phyloP scores from a whole-genome alignment of 2,888 invertebrate species.

The Eledona agricola region DNA sequence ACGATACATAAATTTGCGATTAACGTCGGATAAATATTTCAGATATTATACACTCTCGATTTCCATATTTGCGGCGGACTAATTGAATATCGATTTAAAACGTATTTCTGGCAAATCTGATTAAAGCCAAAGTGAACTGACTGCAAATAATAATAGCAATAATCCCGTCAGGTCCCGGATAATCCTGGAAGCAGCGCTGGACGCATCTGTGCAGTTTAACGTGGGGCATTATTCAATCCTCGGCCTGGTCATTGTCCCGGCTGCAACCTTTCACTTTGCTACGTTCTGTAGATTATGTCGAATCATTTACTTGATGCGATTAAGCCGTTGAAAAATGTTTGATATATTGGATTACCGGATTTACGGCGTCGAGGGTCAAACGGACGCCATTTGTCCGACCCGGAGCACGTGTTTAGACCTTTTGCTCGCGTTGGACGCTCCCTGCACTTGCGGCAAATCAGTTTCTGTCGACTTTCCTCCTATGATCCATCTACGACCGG shows the following conservation, averaged over 20 bases:
- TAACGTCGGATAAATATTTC: slow-evolving; percentile 23
- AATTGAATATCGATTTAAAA: slow-evolving; percentile 20
- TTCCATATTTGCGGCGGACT: slow-evolving; percentile 20
- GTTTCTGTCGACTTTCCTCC: too few relatives aligned
- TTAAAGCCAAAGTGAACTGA: slow-evolving; percentile 2
- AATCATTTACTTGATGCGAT: slow-evolving; percentile 63
- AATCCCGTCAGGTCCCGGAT: slow-evolving; percentile 20
- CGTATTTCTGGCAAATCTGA: background rate
- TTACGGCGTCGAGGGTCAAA: slow-evolving; percentile 23
- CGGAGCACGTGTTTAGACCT: too few relatives aligned
- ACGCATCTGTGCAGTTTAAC: slow-evolving; percentile 31
- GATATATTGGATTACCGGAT: slow-evolving; percentile 42
- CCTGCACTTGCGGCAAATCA: too few relatives aligned
- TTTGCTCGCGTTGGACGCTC: too few relatives aligned
- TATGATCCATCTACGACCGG: too few relatives aligned
- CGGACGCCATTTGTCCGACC: slow-evolving; percentile 12
- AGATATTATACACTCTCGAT: slow-evolving; percentile 12
- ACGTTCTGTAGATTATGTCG: slow-evolving; percentile 57
- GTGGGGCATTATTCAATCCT: slow-evolving; percentile 34
- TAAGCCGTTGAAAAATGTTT: slow-evolving; percentile 61
- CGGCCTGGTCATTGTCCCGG: slow-evolving; percentile 35
- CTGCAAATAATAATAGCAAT: slow-evolving; percentile 21
- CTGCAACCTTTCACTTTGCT: slow-evolving; percentile 37
- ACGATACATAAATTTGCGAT: slow-evolving; percentile 22
- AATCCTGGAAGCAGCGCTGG: slow-evolving; percentile 18